These are phyloP conservation scores for Drosophila antonietae DNA, from an alignment of 2,888 invertebrate species.

Conservation along the genomic window DNA sequence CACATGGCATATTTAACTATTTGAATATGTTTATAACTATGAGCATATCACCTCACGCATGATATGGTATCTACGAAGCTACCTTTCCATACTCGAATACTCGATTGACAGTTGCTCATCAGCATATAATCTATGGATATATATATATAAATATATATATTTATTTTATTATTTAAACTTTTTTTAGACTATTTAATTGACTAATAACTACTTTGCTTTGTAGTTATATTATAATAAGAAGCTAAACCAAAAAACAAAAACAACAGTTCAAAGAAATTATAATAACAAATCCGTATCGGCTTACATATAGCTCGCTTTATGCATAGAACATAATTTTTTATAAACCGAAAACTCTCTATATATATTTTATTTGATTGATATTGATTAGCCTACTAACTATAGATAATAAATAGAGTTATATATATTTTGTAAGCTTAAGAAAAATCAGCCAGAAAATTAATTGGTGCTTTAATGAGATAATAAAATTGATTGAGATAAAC, in stretches of 20 bases:
- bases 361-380: constrained; percentile 1
- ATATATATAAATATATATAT: neutral
- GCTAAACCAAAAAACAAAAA: too few relatives aligned
- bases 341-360: neutral
- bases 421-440: constrained; percentile 60
- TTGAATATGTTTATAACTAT: constrained; percentile 11
- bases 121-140: neutral
- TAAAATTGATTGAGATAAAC: constrained; percentile 40
- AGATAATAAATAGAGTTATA: neutral
- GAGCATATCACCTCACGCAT: constrained; percentile 17
- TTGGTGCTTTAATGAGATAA: constrained; percentile 78
- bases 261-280: constrained; percentile 1
- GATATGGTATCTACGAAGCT: constrained; percentile 21
- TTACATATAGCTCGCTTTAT: constrained; percentile 3
- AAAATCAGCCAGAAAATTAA: constrained; percentile 68
- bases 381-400: constrained; percentile 4
- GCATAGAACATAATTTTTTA: neutral
- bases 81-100: constrained; percentile 16
- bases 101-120: constrained; percentile 38
- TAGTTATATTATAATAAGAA: neutral
- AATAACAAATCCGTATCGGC: constrained; percentile 9
- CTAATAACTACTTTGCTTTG: constrained; percentile 2
- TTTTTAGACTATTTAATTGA: neutral
- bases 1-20: constrained; percentile 18
- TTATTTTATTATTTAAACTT: constrained; percentile 7